Evolutionary conservation across 2,888 invertebrate species (phyloP), one percentile per base, ranked within the genome.

Genomic region (Leucophora obtusa): DNA sequence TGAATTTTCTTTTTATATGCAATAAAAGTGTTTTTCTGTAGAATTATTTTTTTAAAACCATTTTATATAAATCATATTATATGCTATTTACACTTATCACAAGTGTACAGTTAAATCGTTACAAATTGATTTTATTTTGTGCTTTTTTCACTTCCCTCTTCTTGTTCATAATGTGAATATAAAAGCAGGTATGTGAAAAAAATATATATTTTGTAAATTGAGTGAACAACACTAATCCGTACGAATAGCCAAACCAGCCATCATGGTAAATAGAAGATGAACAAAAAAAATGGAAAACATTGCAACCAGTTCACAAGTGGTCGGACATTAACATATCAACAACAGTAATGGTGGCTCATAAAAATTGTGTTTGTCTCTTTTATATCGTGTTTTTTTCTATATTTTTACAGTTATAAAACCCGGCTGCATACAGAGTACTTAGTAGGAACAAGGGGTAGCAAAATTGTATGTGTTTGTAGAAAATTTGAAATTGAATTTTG

Each of bases 51-150:
- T 47, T 38, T 18, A 28, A 62, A 72, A 72, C 51, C 38, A 51
- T 71, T 71, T 54, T 54, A 15, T 18, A 56, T 35, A 76, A 76
- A 76, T 76, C 76, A 65, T 70, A 63, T 59, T 70, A 73, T 73
- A 63, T 68, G 73, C 72, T 68, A 68, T 68, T 66, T 79, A 43
- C 66, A 62, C 66, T 81, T 81, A 82, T 71, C 79, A 58, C 53
- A 59, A 63, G 62, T 76, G 65, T 69, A 72, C 68, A 79, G 77
- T 76, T 77, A 72, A 68, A 65, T 75, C 75, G 77, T 73, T 71
- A 80, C 80, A 82, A 83, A 82, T 82, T 82, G 82, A 82, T 82
- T 82, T 81, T 79, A 43, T n/a, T 33, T 33, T 66, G 38, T 43
- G 17, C 10, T 21, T 15, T 9, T 24, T 43, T 28, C 15, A 18